Base-by-base conservation (phyloP, 2,113 vertebrate species). In the Paedocypris sp. region DNA sequence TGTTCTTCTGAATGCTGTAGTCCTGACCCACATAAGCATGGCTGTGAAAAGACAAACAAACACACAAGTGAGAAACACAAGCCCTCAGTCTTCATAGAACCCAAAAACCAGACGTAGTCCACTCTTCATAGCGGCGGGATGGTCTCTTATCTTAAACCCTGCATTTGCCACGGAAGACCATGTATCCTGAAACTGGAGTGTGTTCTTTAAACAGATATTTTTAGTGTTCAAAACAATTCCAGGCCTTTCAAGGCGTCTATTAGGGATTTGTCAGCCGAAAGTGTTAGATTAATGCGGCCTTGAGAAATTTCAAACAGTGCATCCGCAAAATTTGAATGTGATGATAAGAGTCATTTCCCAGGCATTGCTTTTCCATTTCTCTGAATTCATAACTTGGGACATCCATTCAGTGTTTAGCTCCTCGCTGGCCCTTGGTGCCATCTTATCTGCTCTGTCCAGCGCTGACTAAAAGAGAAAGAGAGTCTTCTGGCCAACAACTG, bases 1-100 rank as follows among this genome's bases (percentile, higher is more conserved):
- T 64, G 58, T 82, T 94, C 73, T 89, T 91, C 68, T 95, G 92
- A 46, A 74, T 49, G 6, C 86, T 94, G 75, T 97, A 99, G 80
- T 99, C 93, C 75, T 97, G 92, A 28, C 94, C 95, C 73, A 94
- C 70, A 0, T 98, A 99, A 33, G 90, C 89, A 85, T 97, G 88
- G 73, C 95, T 97, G 48, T 38, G 75, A 71, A 52, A 75, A 60
- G 61, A 25, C 60, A 64, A 68, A 29, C 70, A 2, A 69, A 28
- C 18, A 20, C 6, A 59, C n/a, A n/a, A n/a, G 29, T 48, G 18
- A 15, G 13, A 6, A 32, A 23, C 6, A 39, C 18, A 47, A 47
- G 46, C 25, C 31, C 15, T 29, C 9, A 12, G 15, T n/a, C n/a
- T n/a, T n/a, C n/a, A n/a, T n/a, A n/a, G n/a, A n/a, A n/a, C n/a